Conservation (phyloP, 1,140 invertebrate species). For the Trinorchestia longiramus region DNA sequence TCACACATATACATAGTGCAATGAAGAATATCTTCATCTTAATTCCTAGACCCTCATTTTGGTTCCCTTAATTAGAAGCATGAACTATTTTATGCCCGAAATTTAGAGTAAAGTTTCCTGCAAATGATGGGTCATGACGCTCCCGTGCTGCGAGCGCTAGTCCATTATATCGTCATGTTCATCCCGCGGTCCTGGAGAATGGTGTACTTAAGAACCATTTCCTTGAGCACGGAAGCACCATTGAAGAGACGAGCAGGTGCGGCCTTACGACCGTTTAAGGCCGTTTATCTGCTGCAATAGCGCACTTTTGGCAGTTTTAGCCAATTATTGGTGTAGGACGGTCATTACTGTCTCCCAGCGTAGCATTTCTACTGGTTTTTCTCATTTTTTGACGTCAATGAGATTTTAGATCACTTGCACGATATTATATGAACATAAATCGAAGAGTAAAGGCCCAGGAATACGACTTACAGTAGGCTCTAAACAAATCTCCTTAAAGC, state of each 20-base stretch:
- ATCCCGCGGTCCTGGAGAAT: background rate
- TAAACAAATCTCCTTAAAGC: background rate
- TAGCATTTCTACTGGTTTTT: background rate
- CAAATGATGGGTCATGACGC: background rate
- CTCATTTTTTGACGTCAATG: background rate
- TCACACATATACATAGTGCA: background rate
- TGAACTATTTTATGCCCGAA: background rate
- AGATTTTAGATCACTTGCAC: background rate
- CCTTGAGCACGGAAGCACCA: background rate
- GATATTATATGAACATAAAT: background rate
- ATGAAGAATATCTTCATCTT: background rate
- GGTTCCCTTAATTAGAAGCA: background rate
- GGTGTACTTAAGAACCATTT: constrained; percentile 1
- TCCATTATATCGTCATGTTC: background rate
- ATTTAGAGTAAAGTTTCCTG: background rate
- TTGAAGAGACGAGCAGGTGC: constrained; percentile 27
- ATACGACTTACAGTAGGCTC: background rate
- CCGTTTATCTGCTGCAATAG: background rate
- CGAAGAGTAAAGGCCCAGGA: background rate
- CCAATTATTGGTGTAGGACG: background rate
- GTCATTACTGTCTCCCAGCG: background rate
- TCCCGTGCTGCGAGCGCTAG: background rate
- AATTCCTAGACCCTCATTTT: background rate
- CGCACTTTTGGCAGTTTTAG: background rate
- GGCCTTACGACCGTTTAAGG: background rate